phyloP scores from a whole-genome alignment of 35 echinoderm and acorn worm genomes.

The Apostichopus parvimensis region DNA sequence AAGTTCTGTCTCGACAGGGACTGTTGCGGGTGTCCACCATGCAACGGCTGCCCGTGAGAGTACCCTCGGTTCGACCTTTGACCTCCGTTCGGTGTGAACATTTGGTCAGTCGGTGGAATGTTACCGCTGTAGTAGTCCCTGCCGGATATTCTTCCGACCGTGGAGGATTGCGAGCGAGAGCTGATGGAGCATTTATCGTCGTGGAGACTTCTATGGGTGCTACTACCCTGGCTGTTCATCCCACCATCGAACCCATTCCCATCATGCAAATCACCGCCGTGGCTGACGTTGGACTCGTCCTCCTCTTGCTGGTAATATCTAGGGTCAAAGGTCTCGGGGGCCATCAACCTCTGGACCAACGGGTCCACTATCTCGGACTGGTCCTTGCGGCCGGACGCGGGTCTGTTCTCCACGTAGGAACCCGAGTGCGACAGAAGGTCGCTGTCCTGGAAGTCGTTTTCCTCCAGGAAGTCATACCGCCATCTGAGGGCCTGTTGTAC shows the following conservation, averaged over 20 bases:
- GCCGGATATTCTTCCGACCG: slow-evolving; percentile 11
- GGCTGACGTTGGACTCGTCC: background rate
- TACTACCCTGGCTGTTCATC: slow-evolving; percentile 18
- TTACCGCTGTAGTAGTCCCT: slow-evolving; percentile 49
- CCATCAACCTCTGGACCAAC: slow-evolving; percentile 7
- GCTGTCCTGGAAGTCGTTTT: slow-evolving; percentile 34
- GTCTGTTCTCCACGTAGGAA: slow-evolving; percentile 25
- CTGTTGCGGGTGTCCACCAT: slow-evolving; percentile 3
- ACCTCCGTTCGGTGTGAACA: background rate
- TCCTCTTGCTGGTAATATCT: background rate
- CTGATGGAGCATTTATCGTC: slow-evolving; percentile 14
- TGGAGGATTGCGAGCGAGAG: slow-evolving; percentile 14
- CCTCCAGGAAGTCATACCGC: slow-evolving; percentile 23
- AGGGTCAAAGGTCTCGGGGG: background rate
- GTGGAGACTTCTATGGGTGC: slow-evolving; percentile 9
- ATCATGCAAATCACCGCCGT: background rate
- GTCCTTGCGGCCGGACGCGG: slow-evolving; percentile 24
- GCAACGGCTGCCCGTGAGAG: background rate
- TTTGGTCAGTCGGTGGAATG: slow-evolving; percentile 1
- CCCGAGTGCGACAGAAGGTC: slow-evolving; percentile 29
- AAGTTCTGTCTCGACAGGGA: slow-evolving; percentile 11
- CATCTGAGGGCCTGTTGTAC: slow-evolving; percentile 36
- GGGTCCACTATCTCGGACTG: slow-evolving; percentile 27
- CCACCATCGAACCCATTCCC: background rate
- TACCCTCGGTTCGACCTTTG: slow-evolving; percentile 23